These are phyloP conservation scores for Polyommatus iphigenia DNA, from an alignment of 2,888 invertebrate species.

Conservation along the genomic window DNA sequence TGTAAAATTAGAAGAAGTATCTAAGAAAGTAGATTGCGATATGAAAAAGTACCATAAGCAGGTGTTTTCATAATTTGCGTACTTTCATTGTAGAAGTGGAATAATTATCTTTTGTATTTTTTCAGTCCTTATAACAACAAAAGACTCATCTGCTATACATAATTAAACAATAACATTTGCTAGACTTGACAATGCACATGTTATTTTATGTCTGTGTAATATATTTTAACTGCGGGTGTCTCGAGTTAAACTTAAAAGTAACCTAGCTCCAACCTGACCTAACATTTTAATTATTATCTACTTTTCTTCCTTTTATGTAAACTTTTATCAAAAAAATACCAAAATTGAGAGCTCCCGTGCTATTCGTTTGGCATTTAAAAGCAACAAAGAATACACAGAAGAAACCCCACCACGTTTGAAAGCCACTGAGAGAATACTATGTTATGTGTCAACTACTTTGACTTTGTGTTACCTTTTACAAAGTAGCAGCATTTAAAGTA, in stretches of 20 bases:
- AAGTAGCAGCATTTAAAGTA: neutral
- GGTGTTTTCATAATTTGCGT: neutral
- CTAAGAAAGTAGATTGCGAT: too few species aligned
- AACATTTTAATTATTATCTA: too few species aligned
- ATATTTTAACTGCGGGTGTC: neutral
- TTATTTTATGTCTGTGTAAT: neutral
- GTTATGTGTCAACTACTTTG: neutral
- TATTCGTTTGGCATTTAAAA: neutral
- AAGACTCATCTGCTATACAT: neutral
- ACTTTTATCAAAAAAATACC: too few species aligned
- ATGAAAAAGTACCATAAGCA: neutral
- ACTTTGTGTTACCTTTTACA: neutral
- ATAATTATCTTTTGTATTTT: slow-evolving; percentile 8
- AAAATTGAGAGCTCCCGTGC: neutral
- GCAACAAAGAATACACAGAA: neutral
- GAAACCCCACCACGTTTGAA: neutral
- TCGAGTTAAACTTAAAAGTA: neutral
- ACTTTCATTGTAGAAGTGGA: neutral
- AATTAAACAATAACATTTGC: slow-evolving; percentile 16
- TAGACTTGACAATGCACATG: neutral
- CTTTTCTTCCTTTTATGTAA: too few species aligned
- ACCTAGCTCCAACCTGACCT: too few species aligned
- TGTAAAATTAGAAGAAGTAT: too few species aligned
- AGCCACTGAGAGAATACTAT: neutral
- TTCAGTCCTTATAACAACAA: neutral